Evolutionary conservation across 2,888 invertebrate species (phyloP).

Genomic region (Xestoiulus laeticollis): DNA sequence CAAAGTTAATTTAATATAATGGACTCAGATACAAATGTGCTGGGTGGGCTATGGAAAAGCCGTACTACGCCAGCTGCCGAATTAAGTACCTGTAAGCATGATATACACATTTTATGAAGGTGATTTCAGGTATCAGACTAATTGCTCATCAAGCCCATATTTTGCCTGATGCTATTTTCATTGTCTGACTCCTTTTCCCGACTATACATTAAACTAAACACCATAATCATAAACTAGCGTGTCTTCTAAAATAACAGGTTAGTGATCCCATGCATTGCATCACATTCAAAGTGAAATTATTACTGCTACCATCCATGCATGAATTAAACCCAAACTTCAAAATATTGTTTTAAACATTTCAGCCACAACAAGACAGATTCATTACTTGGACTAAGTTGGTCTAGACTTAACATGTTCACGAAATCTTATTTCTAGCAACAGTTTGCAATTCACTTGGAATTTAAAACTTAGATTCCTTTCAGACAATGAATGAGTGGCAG

Average conservation of each 20-base stretch:
- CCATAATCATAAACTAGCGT: background rate
- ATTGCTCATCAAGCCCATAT: background rate
- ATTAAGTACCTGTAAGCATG: background rate
- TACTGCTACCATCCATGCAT: background rate
- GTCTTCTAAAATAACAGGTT: background rate
- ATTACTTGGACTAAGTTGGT: background rate
- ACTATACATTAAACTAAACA: background rate
- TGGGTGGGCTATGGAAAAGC: background rate
- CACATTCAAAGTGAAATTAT: background rate
- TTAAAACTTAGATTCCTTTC: too few relatives aligned
- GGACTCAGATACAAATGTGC: background rate
- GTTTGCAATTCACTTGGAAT: too few relatives aligned
- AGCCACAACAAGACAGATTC: background rate
- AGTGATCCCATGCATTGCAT: background rate
- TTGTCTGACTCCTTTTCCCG: background rate
- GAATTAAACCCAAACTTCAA: background rate
- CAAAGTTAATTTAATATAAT: background rate
- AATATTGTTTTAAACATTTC: background rate
- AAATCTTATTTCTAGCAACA: too few relatives aligned
- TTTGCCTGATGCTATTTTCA: background rate
- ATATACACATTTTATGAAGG: background rate
- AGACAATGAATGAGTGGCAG: background rate
- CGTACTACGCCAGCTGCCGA: background rate
- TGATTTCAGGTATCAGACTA: background rate
- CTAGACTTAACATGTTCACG: too few relatives aligned